These are phyloP conservation scores for Papilio xuthus DNA, from an alignment of 1,140 invertebrate species.

Conservation along the genomic window DNA sequence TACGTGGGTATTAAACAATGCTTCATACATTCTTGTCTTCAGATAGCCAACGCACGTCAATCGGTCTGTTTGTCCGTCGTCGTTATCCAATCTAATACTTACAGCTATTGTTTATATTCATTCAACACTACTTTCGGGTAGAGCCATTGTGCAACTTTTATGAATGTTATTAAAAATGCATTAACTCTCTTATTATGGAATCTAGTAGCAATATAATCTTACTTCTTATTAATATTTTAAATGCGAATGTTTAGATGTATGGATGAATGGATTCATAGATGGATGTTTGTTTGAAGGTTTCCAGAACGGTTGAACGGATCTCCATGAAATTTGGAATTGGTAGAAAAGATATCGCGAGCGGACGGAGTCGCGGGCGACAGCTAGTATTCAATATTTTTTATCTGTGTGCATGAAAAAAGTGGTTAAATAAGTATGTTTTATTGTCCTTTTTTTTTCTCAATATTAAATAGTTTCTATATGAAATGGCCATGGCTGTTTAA, in stretches of 20 bases:
- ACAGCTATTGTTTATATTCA: slow-evolving; percentile 32
- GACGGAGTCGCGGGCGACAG: too few species aligned
- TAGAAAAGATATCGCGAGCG: too few species aligned
- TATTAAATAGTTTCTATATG: too few species aligned
- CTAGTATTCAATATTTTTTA: neutral
- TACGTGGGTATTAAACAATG: slow-evolving; percentile 16
- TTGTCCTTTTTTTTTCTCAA: too few species aligned
- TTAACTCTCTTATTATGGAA: neutral
- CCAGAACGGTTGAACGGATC: too few species aligned
- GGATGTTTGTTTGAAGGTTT: too few species aligned
- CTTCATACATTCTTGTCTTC: neutral
- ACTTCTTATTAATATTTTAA: too few species aligned
- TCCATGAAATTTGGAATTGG: too few species aligned
- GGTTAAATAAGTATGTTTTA: too few species aligned
- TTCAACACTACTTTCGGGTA: slow-evolving; percentile 24
- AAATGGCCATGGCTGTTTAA: too few species aligned
- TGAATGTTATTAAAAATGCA: slow-evolving; percentile 17
- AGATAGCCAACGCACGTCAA: slow-evolving; percentile 28
- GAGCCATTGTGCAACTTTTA: slow-evolving; percentile 11
- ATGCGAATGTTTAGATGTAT: too few species aligned
- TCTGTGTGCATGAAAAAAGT: neutral
- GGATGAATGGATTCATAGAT: too few species aligned
- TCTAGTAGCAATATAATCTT: neutral
- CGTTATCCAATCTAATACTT: slow-evolving; percentile 24
- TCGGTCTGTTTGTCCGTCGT: slow-evolving; percentile 15